Percentiles rank a stretch among this genome's conserved stretches.
phyloP scores from a whole-genome alignment of 2,797 vertebrate genomes.

The Fringilla coelebs region DNA sequence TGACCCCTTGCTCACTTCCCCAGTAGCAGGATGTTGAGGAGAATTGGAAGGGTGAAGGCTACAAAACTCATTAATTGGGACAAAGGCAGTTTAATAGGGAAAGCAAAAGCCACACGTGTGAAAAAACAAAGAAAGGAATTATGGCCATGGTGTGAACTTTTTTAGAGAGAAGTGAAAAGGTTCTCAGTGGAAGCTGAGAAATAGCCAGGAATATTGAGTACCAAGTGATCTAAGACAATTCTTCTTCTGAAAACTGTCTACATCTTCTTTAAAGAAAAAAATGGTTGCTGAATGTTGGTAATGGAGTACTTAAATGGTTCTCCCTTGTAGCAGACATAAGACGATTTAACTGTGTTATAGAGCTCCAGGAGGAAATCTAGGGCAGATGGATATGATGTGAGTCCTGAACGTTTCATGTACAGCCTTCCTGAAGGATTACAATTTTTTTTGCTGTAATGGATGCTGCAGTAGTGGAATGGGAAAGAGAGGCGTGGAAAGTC shows the following conservation, averaged over 20 bases:
- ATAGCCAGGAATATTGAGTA: not conserved
- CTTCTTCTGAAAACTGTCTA: not conserved
- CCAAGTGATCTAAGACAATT: not conserved
- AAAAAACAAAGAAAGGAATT: not conserved
- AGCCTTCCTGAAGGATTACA: not conserved
- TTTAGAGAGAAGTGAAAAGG: not conserved
- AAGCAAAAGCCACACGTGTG: not conserved
- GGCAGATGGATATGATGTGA: not conserved
- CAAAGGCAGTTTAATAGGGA: not conserved
- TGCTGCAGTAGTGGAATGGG: not conserved
- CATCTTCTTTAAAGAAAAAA: not conserved
- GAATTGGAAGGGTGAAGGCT: not conserved
- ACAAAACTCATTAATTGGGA: not conserved
- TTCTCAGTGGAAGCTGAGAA: not conserved
- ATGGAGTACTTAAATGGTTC: not conserved
- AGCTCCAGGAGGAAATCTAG: not conserved
- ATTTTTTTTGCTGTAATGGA: not conserved
- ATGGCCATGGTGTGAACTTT: not conserved
- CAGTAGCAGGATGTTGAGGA: not conserved
- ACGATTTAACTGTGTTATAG: not conserved
- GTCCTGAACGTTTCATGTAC: not conserved
- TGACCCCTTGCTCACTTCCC: not conserved
- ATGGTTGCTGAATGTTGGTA: not conserved
- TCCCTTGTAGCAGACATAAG: not conserved
- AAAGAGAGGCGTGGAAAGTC: not conserved